Evolutionary conservation across 2,113 vertebrate species (phyloP).

Genomic region (Macrotus californicus): DNA sequence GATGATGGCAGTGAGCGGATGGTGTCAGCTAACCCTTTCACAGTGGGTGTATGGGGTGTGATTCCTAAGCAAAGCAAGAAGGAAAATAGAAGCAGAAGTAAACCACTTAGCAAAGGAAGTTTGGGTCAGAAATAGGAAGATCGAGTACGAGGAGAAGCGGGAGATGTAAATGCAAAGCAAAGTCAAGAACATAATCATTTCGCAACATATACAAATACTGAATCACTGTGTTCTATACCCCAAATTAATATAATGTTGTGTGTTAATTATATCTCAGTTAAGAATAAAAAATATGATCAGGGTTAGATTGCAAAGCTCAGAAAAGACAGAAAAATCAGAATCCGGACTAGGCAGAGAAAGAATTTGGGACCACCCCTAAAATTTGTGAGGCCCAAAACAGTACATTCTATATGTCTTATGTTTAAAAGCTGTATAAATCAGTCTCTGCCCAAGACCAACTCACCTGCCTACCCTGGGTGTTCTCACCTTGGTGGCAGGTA

Average conservation of each 20-base stretch:
- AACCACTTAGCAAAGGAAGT: neutral
- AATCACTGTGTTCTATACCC: neutral
- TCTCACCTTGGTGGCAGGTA: neutral
- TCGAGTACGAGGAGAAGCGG: neutral
- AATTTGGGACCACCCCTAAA: neutral
- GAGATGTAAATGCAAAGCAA: neutral
- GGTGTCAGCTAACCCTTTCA: neutral
- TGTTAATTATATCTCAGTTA: neutral
- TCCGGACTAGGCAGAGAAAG: neutral
- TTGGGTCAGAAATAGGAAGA: neutral
- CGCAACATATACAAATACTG: neutral
- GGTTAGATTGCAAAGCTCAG: neutral
- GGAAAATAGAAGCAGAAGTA: neutral
- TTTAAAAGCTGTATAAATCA: neutral
- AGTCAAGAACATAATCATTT: neutral
- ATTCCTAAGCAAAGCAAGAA: neutral
- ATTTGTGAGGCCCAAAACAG: neutral
- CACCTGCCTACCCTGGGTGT: neutral
- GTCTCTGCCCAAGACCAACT: neutral
- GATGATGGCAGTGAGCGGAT: no score
- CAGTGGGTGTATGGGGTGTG: fast-evolving
- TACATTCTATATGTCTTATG: fast-evolving
- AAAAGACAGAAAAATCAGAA: neutral
- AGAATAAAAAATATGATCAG: neutral
- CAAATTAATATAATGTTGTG: neutral